Conservation (phyloP, 2,797 vertebrate species). For the Apogon talboti region DNA sequence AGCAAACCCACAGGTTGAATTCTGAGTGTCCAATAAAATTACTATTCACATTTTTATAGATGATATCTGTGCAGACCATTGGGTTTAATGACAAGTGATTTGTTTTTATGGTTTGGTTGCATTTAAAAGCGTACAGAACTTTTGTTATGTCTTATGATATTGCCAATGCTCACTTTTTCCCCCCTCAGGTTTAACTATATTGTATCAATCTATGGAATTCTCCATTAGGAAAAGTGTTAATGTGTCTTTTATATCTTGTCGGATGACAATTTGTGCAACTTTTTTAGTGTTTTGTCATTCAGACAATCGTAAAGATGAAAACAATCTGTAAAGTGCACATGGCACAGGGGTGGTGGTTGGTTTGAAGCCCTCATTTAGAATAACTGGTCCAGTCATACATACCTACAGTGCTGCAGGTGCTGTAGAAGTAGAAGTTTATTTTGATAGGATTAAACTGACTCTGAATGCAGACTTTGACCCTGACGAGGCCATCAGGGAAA, state of each 20-base stretch:
- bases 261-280: conserved; percentile 49
- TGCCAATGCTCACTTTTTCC: conserved; percentile 29
- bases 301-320: conserved; percentile 53
- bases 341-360: conserved; percentile 35
- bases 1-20: conserved; percentile 61
- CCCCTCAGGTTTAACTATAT: conserved; percentile 29
- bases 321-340: conserved; percentile 43
- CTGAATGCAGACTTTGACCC: conserved; percentile 57
- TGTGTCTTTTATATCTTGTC: conserved; percentile 48
- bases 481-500: conserved; percentile 46
- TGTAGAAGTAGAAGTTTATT: conserved; percentile 68
- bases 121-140: conserved; percentile 47
- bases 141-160: conserved; percentile 43
- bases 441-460: conserved; percentile 73
- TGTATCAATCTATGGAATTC: conserved; percentile 33
- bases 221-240: conserved; percentile 56
- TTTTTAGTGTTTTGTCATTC: conserved; percentile 50
- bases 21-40: conserved; percentile 57
- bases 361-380: conserved; percentile 47
- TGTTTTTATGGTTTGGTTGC: conserved; percentile 53
- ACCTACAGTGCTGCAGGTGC: conserved; percentile 48
- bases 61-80: conserved; percentile 62
- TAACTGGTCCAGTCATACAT: conserved; percentile 23
- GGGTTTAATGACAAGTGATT: conserved; percentile 64
- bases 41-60: conserved; percentile 64